phyloP scores from a whole-genome alignment of 2,797 vertebrate species.

The Tauraco hartlaubi region DNA sequence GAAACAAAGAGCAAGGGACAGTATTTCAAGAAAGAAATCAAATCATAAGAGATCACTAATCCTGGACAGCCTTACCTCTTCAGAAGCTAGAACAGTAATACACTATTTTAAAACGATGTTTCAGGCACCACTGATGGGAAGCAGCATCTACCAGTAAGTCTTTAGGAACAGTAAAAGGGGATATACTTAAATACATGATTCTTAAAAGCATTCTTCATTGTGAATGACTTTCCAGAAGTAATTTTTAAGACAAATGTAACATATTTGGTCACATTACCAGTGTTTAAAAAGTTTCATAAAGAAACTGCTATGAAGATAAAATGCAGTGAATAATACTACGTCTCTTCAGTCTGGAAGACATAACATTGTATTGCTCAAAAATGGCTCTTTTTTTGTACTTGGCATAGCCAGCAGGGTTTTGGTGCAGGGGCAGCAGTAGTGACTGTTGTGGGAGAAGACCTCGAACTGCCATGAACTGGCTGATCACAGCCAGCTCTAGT shows the following conservation, averaged over 20 bases:
- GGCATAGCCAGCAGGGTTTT: neutral
- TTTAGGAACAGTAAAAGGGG: neutral
- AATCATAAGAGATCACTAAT: neutral
- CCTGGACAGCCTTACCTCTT: neutral
- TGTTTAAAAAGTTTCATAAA: neutral
- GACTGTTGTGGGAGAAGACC: neutral
- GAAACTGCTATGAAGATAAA: neutral
- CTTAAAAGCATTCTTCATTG: neutral
- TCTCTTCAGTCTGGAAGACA: neutral
- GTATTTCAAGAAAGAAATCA: neutral
- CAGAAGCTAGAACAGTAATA: neutral
- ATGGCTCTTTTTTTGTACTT: neutral
- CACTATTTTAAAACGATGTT: neutral
- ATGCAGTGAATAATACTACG: neutral
- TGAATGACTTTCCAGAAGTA: neutral
- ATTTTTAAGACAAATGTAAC: neutral
- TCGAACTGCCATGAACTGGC: neutral
- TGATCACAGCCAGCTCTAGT: neutral
- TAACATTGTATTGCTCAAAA: neutral
- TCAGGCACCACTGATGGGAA: neutral
- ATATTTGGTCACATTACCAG: neutral
- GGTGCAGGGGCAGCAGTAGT: neutral
- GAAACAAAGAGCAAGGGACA: neutral
- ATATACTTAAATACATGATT: neutral
- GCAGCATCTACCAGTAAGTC: neutral